These are phyloP conservation scores for Ericerus pela DNA, from an alignment of 1,140 invertebrate genomes.

Conservation along the genomic window DNA sequence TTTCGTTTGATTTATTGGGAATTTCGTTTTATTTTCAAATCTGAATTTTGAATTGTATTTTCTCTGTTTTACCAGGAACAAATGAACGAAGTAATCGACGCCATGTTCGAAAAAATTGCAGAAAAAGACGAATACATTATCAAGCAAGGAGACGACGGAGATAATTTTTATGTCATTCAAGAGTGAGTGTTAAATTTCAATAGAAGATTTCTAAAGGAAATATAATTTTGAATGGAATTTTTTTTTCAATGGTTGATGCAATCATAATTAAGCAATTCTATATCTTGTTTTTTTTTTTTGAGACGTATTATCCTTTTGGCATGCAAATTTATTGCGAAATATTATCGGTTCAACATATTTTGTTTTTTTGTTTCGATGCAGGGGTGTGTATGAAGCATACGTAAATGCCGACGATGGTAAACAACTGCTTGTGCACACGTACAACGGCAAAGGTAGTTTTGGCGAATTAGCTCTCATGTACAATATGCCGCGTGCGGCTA, in stretches of 20 bases:
- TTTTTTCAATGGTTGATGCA: no score
- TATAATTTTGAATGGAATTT: no score
- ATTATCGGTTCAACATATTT: no score
- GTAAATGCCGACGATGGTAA: conserved; percentile 47
- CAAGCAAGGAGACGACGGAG: conserved; percentile 89
- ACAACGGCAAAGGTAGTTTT: conserved; percentile 81
- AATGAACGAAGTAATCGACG: conserved; percentile 78
- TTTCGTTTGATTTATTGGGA: no score
- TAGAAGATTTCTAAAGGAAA: no score
- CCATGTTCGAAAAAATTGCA: conserved; percentile 89
- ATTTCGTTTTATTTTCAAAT: no score
- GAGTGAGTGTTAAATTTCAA: conserved; percentile 48
- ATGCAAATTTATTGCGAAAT: no score
- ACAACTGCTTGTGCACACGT: conserved; percentile 58
- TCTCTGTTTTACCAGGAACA: conserved; percentile 43
- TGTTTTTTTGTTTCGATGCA: conserved; percentile 40
- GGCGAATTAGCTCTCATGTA: conserved; percentile 94
- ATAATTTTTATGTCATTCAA: conserved; percentile 97
- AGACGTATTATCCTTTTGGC: no score
- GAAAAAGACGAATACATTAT: conserved; percentile 79
- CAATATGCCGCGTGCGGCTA: conserved; percentile 82
- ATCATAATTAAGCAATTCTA: no score
- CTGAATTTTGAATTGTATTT: no score
- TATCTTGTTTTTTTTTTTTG: no score
- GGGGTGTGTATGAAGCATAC: conserved; percentile 77